Evolutionary conservation across 1,140 invertebrate species (phyloP).

Genomic region (Brachionus rubens): DNA sequence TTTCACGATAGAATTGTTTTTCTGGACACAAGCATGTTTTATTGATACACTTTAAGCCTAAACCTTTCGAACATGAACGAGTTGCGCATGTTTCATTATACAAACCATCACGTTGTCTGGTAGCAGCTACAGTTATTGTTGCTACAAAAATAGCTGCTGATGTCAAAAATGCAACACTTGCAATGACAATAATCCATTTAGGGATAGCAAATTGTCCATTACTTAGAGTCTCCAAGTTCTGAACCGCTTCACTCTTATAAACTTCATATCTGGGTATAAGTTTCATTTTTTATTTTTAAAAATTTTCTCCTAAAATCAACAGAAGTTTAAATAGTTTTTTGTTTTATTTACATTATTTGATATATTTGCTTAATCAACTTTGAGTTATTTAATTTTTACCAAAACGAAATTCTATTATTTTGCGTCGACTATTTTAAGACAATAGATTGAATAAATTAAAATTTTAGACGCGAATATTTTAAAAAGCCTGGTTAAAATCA

Average conservation of each 20-base stretch:
- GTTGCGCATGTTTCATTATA: neutral
- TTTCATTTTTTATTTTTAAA: no score
- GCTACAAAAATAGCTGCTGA: neutral
- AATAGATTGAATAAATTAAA: no score
- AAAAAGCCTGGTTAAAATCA: no score
- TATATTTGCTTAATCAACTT: no score
- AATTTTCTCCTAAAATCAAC: no score
- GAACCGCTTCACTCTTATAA: neutral
- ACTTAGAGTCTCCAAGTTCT: neutral
- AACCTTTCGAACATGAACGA: neutral
- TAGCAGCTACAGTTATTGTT: neutral
- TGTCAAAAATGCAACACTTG: neutral
- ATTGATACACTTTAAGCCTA: neutral
- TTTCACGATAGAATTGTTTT: slow-evolving; percentile 5
- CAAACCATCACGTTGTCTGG: neutral
- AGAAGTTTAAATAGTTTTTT: no score
- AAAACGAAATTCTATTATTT: no score
- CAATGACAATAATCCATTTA: neutral
- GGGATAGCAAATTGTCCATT: neutral
- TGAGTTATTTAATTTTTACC: no score
- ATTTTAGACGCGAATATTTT: no score
- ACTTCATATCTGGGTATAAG: neutral
- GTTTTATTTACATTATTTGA: no score
- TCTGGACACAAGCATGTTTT: neutral
- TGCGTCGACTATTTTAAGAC: no score